Conservation (phyloP, 2,888 invertebrate genomes). For the Epicampocera succincta region DNA sequence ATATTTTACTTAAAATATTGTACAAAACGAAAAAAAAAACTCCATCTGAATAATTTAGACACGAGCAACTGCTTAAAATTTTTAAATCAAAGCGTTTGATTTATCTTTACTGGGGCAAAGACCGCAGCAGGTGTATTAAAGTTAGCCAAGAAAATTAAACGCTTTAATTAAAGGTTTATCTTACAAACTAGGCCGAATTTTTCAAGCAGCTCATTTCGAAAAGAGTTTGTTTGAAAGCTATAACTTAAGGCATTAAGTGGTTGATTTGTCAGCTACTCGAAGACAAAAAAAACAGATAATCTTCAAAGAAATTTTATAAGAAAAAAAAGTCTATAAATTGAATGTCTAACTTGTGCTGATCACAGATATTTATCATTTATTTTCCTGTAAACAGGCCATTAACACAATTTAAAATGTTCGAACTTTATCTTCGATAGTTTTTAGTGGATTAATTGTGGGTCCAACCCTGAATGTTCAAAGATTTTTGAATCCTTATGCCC, state of each 20-base stretch:
- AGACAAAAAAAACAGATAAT: not conserved
- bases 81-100: slow-evolving; percentile 52
- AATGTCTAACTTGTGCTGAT: too few species aligned
- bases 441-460: too few species aligned
- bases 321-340: too few species aligned
- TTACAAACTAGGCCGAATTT: not conserved
- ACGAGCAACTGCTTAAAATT: not conserved
- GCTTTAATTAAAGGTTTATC: not conserved
- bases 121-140: slow-evolving; percentile 10
- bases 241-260: slow-evolving; percentile 18
- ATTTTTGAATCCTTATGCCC: too few species aligned
- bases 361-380: too few species aligned
- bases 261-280: not conserved
- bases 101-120: slow-evolving; percentile 36
- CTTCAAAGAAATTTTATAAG: too few species aligned
- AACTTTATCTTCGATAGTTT: too few species aligned
- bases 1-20: not conserved
- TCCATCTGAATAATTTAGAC: too few species aligned
- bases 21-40: not conserved
- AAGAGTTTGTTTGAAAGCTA: not conserved
- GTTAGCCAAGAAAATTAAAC: slow-evolving; percentile 37
- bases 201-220: not conserved
- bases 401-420: too few species aligned
- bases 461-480: too few species aligned
- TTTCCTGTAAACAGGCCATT: too few species aligned